Conservation (phyloP, 2,113 vertebrate species). For the Cairina moschata region DNA sequence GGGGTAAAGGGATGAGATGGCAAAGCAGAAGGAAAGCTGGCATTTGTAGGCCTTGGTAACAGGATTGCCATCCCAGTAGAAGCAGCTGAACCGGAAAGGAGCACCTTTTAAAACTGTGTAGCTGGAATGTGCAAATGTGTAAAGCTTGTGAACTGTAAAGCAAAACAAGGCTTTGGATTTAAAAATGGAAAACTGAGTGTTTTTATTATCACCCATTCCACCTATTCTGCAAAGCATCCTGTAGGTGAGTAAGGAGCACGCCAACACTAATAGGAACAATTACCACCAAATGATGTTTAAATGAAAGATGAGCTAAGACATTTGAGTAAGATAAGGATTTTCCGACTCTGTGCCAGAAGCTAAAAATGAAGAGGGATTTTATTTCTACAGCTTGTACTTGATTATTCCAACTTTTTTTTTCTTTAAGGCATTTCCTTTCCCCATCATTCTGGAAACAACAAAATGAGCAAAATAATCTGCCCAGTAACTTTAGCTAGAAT, state of each 20-base stretch:
- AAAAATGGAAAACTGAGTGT: neutral
- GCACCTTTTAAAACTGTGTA: neutral
- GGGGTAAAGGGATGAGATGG: neutral
- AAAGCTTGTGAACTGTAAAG: neutral
- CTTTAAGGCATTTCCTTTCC: neutral
- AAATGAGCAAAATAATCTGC: neutral
- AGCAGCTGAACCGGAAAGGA: conserved; percentile 6
- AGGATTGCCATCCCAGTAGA: neutral
- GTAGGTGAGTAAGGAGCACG: neutral
- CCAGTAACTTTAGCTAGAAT: neutral
- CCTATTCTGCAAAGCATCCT: neutral
- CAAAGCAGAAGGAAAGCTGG: neutral
- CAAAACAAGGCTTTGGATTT: neutral
- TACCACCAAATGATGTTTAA: neutral
- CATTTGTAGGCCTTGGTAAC: neutral
- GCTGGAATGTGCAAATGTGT: neutral
- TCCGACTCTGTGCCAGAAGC: neutral
- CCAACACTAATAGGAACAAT: neutral
- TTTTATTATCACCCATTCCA: neutral
- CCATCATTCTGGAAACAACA: neutral
- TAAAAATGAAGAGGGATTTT: neutral
- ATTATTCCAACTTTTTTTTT: neutral
- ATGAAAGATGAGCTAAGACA: neutral
- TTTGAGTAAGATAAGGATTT: neutral
- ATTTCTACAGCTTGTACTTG: neutral